Conservation (phyloP, 2,797 vertebrate species). For the Melanogrammus aeglefinus region DNA sequence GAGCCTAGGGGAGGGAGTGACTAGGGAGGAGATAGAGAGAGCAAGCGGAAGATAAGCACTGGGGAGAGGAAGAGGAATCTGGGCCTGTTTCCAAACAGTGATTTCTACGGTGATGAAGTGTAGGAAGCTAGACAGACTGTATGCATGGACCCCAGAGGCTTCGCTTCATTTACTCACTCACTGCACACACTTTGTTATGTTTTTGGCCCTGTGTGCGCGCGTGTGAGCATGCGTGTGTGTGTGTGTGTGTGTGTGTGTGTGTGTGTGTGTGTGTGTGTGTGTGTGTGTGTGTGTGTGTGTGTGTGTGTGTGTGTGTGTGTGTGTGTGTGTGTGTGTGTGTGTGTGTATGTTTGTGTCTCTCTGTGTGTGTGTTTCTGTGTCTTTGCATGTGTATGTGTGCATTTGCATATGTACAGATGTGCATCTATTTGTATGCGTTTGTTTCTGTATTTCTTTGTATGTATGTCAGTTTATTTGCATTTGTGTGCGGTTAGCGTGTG, state of each 20-base stretch:
- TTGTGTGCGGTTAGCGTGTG: too few species aligned
- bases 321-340: conserved; percentile 5
- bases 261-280: not conserved
- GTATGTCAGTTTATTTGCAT: too few species aligned
- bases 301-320: conserved; percentile 11
- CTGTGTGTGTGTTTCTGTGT: too few species aligned
- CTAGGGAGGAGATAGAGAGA: conserved; percentile 23
- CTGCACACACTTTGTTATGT: too few species aligned
- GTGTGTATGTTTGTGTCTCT: too few species aligned
- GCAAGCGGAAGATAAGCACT: conserved; percentile 19
- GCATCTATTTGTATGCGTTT: conserved; percentile 8
- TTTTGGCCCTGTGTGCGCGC: conserved; percentile 3
- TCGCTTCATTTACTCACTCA: conserved; percentile 37
- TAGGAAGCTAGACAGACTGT: conserved; percentile 55
- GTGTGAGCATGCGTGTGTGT: conserved; percentile 6
- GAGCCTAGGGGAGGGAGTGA: conserved; percentile 9
- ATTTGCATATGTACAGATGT: too few species aligned
- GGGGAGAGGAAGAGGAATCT: conserved; percentile 42
- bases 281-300: not conserved
- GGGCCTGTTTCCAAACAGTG: conserved; percentile 51
- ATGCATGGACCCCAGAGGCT: conserved; percentile 38
- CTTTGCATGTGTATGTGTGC: too few species aligned
- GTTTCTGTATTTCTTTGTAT: too few species aligned
- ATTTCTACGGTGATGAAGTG: conserved; percentile 40
- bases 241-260: conserved; percentile 16